A percentile compares a stretch with the other conserved stretches of the same genome.
Conservation (phyloP, 2,797 vertebrate genomes). For the Myoxocephalus aenaeus region DNA sequence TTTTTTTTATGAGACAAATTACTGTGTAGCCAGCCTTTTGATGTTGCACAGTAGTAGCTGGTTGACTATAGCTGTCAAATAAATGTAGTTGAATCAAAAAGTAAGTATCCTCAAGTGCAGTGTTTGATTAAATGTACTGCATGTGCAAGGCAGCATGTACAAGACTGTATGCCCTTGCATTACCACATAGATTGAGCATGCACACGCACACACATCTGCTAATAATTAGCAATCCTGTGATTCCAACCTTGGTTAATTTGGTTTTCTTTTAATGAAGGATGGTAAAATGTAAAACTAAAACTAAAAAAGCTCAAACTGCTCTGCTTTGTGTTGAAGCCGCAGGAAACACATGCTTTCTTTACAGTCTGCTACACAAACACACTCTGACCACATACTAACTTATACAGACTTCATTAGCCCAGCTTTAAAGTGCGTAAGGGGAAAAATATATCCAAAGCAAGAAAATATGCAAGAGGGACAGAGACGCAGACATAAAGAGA, state of each 20-base stretch:
- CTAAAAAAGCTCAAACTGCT: conserved; percentile 44
- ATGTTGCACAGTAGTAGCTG: neutral
- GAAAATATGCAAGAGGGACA: conserved; percentile 27
- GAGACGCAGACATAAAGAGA: conserved; percentile 8
- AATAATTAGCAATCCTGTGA: conserved; percentile 73
- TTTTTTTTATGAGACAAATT: neutral
- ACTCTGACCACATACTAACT: conserved; percentile 58
- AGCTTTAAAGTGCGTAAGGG: conserved; percentile 21
- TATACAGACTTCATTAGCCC: conserved; percentile 60
- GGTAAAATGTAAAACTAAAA: conserved; percentile 52
- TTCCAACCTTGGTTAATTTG: conserved; percentile 57
- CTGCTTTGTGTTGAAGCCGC: conserved; percentile 54
- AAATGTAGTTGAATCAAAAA: neutral
- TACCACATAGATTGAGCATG: conserved; percentile 22
- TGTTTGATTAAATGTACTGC: conserved; percentile 11
- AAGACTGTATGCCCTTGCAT: conserved; percentile 18
- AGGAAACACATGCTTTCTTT: conserved; percentile 64
- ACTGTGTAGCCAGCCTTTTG: neutral
- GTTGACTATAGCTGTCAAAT: neutral
- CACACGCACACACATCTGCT: conserved; percentile 54
- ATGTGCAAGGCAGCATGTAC: conserved; percentile 12
- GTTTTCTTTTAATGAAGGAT: conserved; percentile 62
- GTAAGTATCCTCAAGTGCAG: neutral
- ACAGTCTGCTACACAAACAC: conserved; percentile 60
- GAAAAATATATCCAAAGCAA: conserved; percentile 36